These are phyloP conservation scores for Lophura swinhoii DNA, from an alignment of 2,797 vertebrate species.

Conservation along the genomic window DNA sequence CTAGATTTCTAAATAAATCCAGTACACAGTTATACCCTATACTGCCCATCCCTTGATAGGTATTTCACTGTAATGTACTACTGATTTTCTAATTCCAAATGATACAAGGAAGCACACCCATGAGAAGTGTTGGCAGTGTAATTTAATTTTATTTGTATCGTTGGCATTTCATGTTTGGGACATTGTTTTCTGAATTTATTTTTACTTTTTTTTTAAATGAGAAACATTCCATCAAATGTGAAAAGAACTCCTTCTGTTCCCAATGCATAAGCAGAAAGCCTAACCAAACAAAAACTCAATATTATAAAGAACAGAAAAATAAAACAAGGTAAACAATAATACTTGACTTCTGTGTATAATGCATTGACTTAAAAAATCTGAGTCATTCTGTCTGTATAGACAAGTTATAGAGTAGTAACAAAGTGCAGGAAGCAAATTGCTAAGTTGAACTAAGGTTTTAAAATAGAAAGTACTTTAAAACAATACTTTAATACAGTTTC, in stretches of 20 bases:
- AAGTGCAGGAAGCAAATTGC: conserved; percentile 74
- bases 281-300: neutral
- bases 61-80: neutral
- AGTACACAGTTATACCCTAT: neutral
- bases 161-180: conserved; percentile 47
- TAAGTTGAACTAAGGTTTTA: conserved; percentile 60
- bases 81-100: neutral
- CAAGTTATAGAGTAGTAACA: conserved; percentile 58
- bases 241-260: conserved; percentile 35
- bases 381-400: conserved; percentile 61
- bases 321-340: conserved; percentile 11
- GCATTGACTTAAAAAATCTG: conserved; percentile 59
- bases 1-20: neutral
- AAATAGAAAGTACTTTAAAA: conserved; percentile 75
- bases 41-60: neutral
- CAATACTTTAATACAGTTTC: conserved; percentile 83
- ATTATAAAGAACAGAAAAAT: conserved; percentile 36
- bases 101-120: conserved; percentile 5
- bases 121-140: conserved; percentile 8
- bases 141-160: conserved; percentile 66
- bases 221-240: conserved; percentile 42
- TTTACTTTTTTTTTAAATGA: neutral
- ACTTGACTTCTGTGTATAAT: conserved; percentile 38
- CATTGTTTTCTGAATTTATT: conserved; percentile 12
- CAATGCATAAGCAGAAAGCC: conserved; percentile 4